phyloP scores from a whole-genome alignment of 2,113 vertebrate genomes.

The Siniperca knerii region DNA sequence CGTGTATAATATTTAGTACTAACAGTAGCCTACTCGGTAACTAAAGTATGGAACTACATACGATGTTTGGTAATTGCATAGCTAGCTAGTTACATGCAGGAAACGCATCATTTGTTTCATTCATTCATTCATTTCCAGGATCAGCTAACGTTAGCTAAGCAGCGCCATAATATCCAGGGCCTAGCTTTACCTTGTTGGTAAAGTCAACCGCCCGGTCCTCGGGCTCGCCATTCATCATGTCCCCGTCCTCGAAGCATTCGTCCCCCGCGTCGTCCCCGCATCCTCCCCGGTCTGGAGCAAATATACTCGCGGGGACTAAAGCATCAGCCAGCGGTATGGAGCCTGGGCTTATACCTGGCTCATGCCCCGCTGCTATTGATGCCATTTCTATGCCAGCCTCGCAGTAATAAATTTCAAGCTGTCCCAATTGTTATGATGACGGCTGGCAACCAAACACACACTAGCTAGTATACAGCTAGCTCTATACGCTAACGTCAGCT shows the following conservation, averaged over 20 bases:
- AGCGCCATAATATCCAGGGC: conserved; percentile 14
- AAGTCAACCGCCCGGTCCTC: conserved; percentile 88
- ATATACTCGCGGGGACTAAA: conserved; percentile 92
- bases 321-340: conserved; percentile 81
- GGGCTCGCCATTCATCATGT: conserved; percentile 87
- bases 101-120: conserved; percentile 11
- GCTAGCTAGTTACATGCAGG: background rate
- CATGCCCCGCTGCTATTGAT: conserved; percentile 74
- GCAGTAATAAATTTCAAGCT: conserved; percentile 21
- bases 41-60: background rate
- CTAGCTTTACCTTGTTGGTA: conserved; percentile 95
- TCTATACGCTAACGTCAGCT: too few relatives aligned
- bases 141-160: conserved; percentile 38
- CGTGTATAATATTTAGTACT: background rate
- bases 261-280: conserved; percentile 79
- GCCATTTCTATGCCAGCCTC: conserved; percentile 79
- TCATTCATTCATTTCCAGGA: conserved; percentile 39
- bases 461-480: background rate
- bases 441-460: conserved; percentile 15
- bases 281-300: conserved; percentile 90
- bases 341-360: conserved; percentile 74
- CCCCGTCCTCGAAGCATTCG: conserved; percentile 82
- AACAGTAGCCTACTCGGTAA: too few relatives aligned
- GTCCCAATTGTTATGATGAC: conserved; percentile 45
- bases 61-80: too few relatives aligned